These are phyloP conservation scores for Coregonus clupeaformis DNA, from an alignment of 2,113 vertebrate genomes.

Conservation along the genomic window DNA sequence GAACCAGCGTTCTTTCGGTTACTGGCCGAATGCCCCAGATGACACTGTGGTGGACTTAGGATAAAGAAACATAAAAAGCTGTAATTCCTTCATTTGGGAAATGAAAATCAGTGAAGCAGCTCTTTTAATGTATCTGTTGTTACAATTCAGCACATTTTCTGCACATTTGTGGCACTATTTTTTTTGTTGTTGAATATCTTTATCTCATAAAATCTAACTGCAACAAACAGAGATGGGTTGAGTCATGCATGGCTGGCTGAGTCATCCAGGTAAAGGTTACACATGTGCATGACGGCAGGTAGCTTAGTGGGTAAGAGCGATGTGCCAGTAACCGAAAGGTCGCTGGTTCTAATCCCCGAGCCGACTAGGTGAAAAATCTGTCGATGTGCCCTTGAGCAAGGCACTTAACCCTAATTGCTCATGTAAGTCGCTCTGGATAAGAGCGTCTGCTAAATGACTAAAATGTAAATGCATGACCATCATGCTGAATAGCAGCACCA, in stretches of 20 bases:
- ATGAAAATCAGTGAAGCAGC: constrained; percentile 70
- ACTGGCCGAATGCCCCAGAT: too few relatives aligned
- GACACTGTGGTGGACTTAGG: constrained; percentile 48
- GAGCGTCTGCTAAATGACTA: too few relatives aligned
- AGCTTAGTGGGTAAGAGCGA: too few relatives aligned
- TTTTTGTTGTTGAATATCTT: constrained; percentile 59
- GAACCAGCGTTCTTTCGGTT: too few relatives aligned
- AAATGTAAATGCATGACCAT: constrained; percentile 70
- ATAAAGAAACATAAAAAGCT: constrained; percentile 64
- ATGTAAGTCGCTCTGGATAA: too few relatives aligned
- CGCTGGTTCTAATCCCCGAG: too few relatives aligned
- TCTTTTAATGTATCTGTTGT: constrained; percentile 73
- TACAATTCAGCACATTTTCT: constrained; percentile 75
- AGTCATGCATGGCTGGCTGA: constrained; percentile 78
- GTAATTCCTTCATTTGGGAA: constrained; percentile 68
- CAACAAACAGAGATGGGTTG: constrained; percentile 75
- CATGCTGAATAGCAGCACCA: constrained; percentile 69
- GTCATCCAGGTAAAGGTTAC: constrained; percentile 68
- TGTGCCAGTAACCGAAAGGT: too few relatives aligned
- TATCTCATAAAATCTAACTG: constrained; percentile 65
- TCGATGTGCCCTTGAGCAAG: too few relatives aligned
- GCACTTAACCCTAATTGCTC: too few relatives aligned
- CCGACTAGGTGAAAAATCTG: too few relatives aligned
- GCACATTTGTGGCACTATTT: constrained; percentile 60
- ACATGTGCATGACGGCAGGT: constrained; percentile 77